phyloP scores from a whole-genome alignment of 2,797 vertebrate species.

The Sebastolobus alascanus region DNA sequence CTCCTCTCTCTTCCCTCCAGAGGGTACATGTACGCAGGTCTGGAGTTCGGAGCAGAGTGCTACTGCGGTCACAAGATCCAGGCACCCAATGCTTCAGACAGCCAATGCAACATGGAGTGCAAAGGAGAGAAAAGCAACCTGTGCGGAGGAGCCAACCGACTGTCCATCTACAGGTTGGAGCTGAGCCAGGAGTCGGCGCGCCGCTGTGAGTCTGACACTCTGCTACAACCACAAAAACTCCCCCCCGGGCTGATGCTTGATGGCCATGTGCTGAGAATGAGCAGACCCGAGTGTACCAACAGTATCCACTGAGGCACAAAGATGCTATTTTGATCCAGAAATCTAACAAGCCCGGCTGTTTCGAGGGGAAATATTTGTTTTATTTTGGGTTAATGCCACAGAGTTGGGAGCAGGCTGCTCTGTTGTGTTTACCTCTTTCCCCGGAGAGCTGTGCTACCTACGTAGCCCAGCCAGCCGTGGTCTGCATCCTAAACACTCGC shows the following conservation, averaged over 20 bases:
- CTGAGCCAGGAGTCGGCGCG: conserved; percentile 95
- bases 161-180: conserved; percentile 95
- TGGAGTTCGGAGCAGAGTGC: conserved; percentile 98
- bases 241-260: background rate
- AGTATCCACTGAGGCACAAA: conserved; percentile 4
- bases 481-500: conserved; percentile 56
- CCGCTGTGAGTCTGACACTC: conserved; percentile 88
- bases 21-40: conserved; percentile 94
- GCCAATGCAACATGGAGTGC: conserved; percentile 95
- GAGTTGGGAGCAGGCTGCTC: conserved; percentile 51
- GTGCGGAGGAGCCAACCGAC: conserved; percentile 93
- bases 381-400: conserved; percentile 56
- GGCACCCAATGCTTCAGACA: conserved; percentile 89
- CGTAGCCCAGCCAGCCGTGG: conserved; percentile 38
- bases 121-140: conserved; percentile 92
- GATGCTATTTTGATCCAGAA: conserved; percentile 20
- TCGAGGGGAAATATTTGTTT: conserved; percentile 45
- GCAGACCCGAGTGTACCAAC: background rate
- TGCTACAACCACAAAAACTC: background rate
- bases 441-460: conserved; percentile 66
- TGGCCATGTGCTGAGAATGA: background rate
- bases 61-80: conserved; percentile 98
- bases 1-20: conserved; percentile 72
- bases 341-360: conserved; percentile 15
- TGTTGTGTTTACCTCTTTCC: conserved; percentile 67